Conservation (phyloP, 2,113 vertebrate genomes). For the Furnarius figulus region DNA sequence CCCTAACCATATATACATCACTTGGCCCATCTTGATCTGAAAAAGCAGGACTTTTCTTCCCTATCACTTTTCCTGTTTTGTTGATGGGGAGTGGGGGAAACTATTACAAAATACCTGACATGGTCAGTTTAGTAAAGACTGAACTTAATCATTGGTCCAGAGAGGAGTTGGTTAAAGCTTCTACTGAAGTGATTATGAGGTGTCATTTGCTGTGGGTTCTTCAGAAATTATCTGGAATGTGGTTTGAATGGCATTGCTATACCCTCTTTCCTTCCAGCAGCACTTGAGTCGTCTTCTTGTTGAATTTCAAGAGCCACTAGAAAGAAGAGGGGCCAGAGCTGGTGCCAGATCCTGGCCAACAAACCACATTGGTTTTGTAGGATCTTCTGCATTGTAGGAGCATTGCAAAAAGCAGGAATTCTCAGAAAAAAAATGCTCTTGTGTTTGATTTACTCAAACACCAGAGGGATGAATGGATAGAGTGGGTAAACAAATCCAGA, state of each 20-base stretch:
- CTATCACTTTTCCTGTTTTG: neutral
- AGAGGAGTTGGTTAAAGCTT: slow-evolving; percentile 52
- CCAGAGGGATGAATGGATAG: neutral
- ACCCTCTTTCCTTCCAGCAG: neutral
- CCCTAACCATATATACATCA: neutral
- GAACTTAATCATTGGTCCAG: slow-evolving; percentile 15
- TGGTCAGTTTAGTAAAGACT: neutral
- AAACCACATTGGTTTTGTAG: neutral
- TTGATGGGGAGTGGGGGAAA: neutral
- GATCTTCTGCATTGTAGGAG: neutral
- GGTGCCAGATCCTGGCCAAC: slow-evolving; percentile 13
- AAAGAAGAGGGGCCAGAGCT: neutral
- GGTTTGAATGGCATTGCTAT: slow-evolving; percentile 18
- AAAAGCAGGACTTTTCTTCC: neutral
- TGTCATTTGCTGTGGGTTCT: slow-evolving; percentile 44
- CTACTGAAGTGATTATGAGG: slow-evolving; percentile 52
- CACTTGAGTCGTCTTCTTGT: slow-evolving; percentile 49
- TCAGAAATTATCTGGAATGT: slow-evolving; percentile 43
- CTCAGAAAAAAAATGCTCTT: neutral
- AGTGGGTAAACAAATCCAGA: neutral
- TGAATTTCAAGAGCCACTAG: slow-evolving; percentile 43
- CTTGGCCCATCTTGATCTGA: neutral
- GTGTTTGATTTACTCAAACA: neutral
- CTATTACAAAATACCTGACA: neutral
- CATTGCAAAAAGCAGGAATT: neutral